phyloP scores from a whole-genome alignment of 92 coral and sea anemone genomes.

The Parazoanthus atlanticus region DNA sequence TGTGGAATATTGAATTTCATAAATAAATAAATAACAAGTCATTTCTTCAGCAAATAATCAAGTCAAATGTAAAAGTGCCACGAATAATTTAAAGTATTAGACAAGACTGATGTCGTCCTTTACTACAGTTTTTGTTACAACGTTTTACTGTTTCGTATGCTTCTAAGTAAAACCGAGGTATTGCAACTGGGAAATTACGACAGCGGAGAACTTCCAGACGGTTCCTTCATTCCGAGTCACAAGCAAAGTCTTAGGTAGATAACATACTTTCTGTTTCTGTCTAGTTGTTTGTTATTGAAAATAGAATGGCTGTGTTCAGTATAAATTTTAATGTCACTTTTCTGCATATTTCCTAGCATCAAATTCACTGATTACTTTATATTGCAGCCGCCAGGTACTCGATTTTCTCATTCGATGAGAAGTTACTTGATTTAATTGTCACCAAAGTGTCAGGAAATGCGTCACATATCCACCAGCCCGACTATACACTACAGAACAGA shows the following conservation, averaged over 20 bases:
- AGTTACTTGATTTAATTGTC: background rate
- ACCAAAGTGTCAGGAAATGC: background rate
- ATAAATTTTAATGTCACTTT: too few relatives aligned
- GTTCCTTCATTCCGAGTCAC: background rate
- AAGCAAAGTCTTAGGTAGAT: too few relatives aligned
- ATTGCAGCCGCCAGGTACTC: background rate
- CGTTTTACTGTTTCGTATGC: background rate
- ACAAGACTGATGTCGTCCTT: too few relatives aligned
- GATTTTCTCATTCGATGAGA: background rate
- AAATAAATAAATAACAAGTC: background rate
- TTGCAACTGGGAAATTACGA: background rate
- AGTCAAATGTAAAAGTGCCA: background rate
- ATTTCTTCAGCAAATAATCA: background rate
- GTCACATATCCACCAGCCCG: background rate
- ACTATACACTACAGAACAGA: background rate
- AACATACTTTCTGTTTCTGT: too few relatives aligned
- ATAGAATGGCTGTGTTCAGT: background rate
- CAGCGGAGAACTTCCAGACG: too few relatives aligned
- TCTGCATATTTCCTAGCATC: background rate
- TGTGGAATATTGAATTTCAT: too few relatives aligned
- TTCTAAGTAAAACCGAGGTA: background rate
- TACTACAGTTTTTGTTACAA: background rate
- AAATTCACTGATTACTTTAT: too few relatives aligned
- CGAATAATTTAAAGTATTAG: background rate
- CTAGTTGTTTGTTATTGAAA: background rate